A percentile compares a stretch with the other conserved stretches of the same genome.
Conservation (phyloP, 1,140 invertebrate genomes). For the Drosophila virilis region DNA sequence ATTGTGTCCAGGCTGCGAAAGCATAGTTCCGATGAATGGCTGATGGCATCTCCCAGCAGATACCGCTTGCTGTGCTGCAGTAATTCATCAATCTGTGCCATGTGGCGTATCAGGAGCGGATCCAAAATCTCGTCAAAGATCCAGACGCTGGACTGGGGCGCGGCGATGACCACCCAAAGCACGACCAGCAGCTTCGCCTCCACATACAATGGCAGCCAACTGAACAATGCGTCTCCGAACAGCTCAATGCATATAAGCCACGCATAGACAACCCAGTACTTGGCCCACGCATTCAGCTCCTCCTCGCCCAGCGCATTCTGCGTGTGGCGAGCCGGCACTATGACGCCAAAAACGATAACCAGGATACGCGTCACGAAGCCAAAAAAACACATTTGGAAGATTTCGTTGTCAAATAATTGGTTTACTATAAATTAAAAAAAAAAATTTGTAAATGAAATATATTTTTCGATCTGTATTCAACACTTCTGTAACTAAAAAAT, state of each 20-base stretch:
- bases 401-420: neutral
- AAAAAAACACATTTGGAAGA: slow-evolving; percentile 43
- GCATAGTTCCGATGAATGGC: neutral
- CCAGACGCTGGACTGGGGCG: slow-evolving; percentile 64
- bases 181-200: slow-evolving; percentile 56
- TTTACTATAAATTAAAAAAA: too few species aligned
- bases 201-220: slow-evolving; percentile 58
- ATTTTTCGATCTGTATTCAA: too few species aligned
- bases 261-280: slow-evolving; percentile 66
- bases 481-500: too few species aligned
- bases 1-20: neutral
- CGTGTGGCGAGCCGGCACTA: slow-evolving; percentile 57
- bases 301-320: slow-evolving; percentile 35
- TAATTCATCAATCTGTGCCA: slow-evolving; percentile 52
- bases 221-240: slow-evolving; percentile 39
- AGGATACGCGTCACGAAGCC: slow-evolving; percentile 37
- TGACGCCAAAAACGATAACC: slow-evolving; percentile 47
- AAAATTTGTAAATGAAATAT: too few species aligned
- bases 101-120: slow-evolving; percentile 44
- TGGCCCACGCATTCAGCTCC: slow-evolving; percentile 45
- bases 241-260: slow-evolving; percentile 47
- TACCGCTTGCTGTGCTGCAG: slow-evolving; percentile 36
- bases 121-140: slow-evolving; percentile 51
- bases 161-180: slow-evolving; percentile 52
- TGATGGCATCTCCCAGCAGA: slow-evolving; percentile 25